Percentiles rank a stretch among this genome's conserved stretches.
phyloP scores from a whole-genome alignment of 1,140 invertebrate species.

The Drosophila bocqueti region DNA sequence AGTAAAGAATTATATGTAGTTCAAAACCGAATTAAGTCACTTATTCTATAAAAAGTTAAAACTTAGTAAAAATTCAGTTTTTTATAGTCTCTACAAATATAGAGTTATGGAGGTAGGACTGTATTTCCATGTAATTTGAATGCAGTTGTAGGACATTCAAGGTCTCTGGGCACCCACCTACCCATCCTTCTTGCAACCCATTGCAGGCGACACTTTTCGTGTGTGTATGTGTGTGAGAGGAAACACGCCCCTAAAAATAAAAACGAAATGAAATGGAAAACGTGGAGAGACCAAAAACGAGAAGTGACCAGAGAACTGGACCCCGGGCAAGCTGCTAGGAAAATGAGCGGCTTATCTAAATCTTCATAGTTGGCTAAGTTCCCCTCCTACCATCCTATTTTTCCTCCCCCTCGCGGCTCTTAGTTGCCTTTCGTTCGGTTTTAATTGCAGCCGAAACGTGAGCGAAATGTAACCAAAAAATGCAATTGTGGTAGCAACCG shows the following conservation, averaged over 20 bases:
- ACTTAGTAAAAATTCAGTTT: background rate
- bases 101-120: background rate
- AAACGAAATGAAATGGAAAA: constrained; percentile 78
- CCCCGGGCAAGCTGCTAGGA: constrained; percentile 65
- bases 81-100: too few relatives aligned
- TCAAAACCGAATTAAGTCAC: too few relatives aligned
- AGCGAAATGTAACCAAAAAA: constrained; percentile 82
- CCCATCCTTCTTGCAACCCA: constrained; percentile 1
- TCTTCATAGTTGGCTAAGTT: constrained; percentile 84
- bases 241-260: constrained; percentile 60
- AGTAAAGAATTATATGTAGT: too few relatives aligned
- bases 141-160: constrained; percentile 63
- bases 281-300: constrained; percentile 47
- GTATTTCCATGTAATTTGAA: constrained; percentile 48
- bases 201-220: constrained; percentile 56
- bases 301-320: constrained; percentile 62
- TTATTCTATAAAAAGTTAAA: background rate
- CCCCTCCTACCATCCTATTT: constrained; percentile 37
- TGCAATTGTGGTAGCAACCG: constrained; percentile 67
- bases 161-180: constrained; percentile 28
- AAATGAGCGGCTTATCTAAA: constrained; percentile 83
- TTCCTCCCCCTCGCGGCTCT: constrained; percentile 23
- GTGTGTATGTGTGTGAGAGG: constrained; percentile 23
- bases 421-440: constrained; percentile 58
- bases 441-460: constrained; percentile 83